Evolutionary conservation across 2,797 vertebrate species (phyloP).

Genomic region (Coluber constrictor): DNA sequence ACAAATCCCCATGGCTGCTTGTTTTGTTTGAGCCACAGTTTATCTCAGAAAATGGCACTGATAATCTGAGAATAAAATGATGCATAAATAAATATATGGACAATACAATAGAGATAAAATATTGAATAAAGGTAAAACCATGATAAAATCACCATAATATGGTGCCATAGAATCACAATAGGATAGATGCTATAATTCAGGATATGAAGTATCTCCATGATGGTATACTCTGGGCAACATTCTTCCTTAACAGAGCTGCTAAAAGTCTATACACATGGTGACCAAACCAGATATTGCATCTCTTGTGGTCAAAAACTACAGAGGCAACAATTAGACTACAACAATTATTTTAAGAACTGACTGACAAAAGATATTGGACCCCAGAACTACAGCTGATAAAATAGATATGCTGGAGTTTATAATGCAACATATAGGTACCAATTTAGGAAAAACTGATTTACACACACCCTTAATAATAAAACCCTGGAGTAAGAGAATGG

Average conservation of each 20-base stretch:
- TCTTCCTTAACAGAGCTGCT: background rate
- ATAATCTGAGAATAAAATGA: background rate
- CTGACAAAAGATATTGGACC: background rate
- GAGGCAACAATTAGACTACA: background rate
- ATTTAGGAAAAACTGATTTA: background rate
- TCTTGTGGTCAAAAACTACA: background rate
- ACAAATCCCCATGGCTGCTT: background rate
- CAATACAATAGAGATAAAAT: background rate
- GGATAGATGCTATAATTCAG: background rate
- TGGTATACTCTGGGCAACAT: background rate
- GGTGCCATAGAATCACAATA: background rate
- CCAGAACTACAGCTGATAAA: background rate
- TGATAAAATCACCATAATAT: background rate
- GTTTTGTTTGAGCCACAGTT: background rate
- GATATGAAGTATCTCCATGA: background rate
- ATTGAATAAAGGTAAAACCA: background rate
- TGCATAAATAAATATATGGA: background rate
- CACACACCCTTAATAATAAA: background rate
- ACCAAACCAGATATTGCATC: background rate
- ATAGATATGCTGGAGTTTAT: background rate
- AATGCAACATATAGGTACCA: background rate
- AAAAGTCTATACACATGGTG: background rate
- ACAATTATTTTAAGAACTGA: background rate
- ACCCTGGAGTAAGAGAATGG: background rate
- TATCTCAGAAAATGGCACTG: background rate